Percentiles rank a stretch among this genome's conserved stretches.
These are phyloP conservation scores for Polyommatus icarus DNA, from an alignment of 2,888 invertebrate genomes.

Conservation along the genomic window DNA sequence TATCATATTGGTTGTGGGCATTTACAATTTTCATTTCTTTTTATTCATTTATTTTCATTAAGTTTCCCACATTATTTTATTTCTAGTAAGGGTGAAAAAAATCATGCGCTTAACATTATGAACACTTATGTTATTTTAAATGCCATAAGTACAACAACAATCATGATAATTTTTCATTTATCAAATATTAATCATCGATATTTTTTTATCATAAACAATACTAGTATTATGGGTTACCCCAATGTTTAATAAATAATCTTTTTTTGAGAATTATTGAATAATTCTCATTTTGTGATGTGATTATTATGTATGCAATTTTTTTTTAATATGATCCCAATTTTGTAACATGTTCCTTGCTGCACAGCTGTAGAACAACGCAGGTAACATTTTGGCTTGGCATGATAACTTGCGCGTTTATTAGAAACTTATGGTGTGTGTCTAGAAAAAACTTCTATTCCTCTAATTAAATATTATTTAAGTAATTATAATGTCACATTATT, in stretches of 20 bases:
- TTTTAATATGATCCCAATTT: neutral
- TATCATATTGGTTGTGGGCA: neutral
- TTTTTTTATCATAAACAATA: too few relatives aligned
- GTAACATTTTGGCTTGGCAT: constrained; percentile 11
- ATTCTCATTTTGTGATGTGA: neutral
- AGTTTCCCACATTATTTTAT: neutral
- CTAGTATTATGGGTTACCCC: too few relatives aligned
- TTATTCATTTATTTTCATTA: neutral
- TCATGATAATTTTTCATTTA: too few relatives aligned
- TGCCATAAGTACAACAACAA: neutral
- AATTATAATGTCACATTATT: neutral
- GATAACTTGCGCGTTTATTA: neutral
- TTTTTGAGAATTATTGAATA: too few relatives aligned
- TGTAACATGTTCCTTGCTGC: constrained; percentile 10
- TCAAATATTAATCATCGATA: too few relatives aligned
- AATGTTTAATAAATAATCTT: too few relatives aligned
- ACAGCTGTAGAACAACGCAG: constrained; percentile 10
- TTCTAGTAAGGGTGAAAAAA: neutral
- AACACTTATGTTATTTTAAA: neutral
- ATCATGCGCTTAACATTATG: neutral
- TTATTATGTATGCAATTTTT: neutral
- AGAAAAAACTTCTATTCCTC: neutral
- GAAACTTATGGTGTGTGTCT: neutral
- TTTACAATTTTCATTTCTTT: neutral
- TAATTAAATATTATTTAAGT: neutral